Conservation (phyloP, 2,888 invertebrate genomes). For the Allolobophora icterica region DNA sequence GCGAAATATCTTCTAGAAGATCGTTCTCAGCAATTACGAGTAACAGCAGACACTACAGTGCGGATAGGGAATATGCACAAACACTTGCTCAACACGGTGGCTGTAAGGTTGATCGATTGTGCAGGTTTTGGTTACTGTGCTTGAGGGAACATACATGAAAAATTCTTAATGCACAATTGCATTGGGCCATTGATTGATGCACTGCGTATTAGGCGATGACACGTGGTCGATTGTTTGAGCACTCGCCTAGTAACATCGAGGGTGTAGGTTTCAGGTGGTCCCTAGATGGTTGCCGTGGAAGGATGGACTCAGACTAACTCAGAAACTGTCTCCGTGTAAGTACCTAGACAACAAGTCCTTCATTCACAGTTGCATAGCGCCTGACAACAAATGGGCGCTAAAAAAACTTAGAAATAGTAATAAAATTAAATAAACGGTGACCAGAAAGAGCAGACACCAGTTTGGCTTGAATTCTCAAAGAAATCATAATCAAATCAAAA, state of each 20-base stretch:
- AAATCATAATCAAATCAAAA: no score
- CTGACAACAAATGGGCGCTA: neutral
- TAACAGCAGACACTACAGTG: neutral
- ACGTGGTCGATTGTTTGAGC: neutral
- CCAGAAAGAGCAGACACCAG: neutral
- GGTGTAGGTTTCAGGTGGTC: neutral
- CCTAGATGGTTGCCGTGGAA: no score
- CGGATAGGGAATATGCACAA: neutral
- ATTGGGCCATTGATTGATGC: no score
- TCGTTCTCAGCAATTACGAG: neutral
- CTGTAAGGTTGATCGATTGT: no score
- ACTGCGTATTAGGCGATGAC: neutral
- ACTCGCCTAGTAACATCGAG: neutral
- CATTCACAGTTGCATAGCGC: neutral
- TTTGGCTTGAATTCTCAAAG: neutral
- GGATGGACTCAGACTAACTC: neutral
- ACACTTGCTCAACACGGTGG: neutral
- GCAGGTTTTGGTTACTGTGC: no score
- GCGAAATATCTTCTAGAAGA: neutral
- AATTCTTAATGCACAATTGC: no score
- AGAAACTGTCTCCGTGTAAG: neutral
- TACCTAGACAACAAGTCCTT: neutral
- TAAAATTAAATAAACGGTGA: neutral
- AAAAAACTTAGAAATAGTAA: neutral
- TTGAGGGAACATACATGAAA: no score